Conservation (phyloP, 2,797 vertebrate genomes). For the Gallinago solitaria region DNA sequence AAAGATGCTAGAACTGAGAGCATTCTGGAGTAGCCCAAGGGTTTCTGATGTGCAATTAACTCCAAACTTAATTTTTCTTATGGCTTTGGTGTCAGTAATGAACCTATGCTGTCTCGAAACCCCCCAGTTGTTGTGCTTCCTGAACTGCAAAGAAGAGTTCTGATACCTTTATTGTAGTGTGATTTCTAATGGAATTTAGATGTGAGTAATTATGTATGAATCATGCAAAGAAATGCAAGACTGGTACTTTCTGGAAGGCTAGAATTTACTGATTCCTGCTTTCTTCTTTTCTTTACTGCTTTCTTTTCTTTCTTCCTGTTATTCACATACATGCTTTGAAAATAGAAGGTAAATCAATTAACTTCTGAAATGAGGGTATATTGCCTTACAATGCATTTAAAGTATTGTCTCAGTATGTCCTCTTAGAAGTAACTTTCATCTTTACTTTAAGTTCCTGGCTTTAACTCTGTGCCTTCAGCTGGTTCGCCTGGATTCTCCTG, state of each 20-base stretch:
- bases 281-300: neutral
- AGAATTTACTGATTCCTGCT: neutral
- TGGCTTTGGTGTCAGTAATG: neutral
- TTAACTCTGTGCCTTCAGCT: neutral
- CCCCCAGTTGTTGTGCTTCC: neutral
- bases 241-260: neutral
- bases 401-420: neutral
- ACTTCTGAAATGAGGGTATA: neutral
- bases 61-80: neutral
- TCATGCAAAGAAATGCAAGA: neutral
- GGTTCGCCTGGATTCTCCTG: neutral
- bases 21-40: neutral
- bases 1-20: neutral
- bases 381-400: neutral
- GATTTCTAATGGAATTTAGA: neutral
- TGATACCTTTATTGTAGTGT: neutral
- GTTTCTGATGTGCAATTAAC: neutral
- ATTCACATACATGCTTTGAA: neutral
- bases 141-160: neutral
- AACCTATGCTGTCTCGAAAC: neutral
- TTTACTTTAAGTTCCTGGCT: neutral
- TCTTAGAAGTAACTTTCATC: neutral
- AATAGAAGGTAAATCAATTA: neutral
- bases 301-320: neutral
- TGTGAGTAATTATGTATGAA: neutral